Evolutionary conservation across 1,140 invertebrate genomes (phyloP).

Genomic region (Brachystomella parvula): DNA sequence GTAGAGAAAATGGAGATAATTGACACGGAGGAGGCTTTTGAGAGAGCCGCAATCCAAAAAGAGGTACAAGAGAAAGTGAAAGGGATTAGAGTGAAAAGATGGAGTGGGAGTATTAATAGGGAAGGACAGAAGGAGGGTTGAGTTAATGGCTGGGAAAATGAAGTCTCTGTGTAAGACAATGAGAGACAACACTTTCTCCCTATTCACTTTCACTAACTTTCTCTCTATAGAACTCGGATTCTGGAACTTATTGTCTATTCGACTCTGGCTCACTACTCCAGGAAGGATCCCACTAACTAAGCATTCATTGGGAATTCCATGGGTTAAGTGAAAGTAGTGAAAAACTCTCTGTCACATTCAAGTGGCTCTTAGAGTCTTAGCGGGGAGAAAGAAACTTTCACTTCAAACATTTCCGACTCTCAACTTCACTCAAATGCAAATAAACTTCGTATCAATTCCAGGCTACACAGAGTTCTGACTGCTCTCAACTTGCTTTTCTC

Average conservation of each 20-base stretch:
- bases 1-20: not conserved
- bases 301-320: too few relatives aligned
- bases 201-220: not conserved
- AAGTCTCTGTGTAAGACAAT: conserved; percentile 25
- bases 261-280: too few relatives aligned
- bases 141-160: conserved; percentile 38
- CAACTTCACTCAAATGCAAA: too few relatives aligned
- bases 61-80: not conserved
- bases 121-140: conserved; percentile 19
- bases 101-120: conserved; percentile 4
- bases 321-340: too few relatives aligned
- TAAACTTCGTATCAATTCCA: not conserved
- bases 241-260: not conserved
- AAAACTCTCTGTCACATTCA: conserved; percentile 6
- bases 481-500: too few relatives aligned
- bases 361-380: too few relatives aligned
- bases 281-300: too few relatives aligned
- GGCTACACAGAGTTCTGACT: not conserved
- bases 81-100: conserved; percentile 16
- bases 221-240: not conserved
- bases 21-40: not conserved
- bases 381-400: too few relatives aligned
- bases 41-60: not conserved
- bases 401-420: too few relatives aligned
- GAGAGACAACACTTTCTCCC: not conserved